phyloP scores from a whole-genome alignment of 2,797 vertebrate genomes.

The Hapalemur alaotrensis region DNA sequence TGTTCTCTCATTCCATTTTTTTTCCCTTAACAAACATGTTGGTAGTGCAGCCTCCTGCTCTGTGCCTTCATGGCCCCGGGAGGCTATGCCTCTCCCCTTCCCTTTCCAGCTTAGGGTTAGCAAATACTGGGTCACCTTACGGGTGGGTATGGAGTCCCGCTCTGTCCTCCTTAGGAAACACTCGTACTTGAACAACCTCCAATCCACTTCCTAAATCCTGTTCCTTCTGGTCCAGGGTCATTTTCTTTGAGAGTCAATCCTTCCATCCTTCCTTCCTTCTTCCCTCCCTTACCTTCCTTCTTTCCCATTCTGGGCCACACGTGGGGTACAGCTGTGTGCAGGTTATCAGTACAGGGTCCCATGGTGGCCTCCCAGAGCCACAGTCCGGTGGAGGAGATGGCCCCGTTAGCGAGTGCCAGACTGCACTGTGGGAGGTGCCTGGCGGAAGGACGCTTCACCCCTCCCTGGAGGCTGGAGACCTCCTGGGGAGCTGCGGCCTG shows the following conservation, averaged over 20 bases:
- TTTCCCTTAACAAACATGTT: not conserved
- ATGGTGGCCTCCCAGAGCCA: not conserved
- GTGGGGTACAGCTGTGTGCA: not conserved
- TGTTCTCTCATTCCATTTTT: not conserved
- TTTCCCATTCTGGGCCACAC: not conserved
- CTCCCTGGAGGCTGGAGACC: not conserved
- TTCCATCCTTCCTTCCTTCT: not conserved
- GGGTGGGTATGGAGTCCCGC: too few species aligned
- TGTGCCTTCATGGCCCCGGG: not conserved
- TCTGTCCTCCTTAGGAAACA: not conserved
- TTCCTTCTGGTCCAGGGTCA: not conserved
- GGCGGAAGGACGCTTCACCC: rapidly evolving
- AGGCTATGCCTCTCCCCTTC: too few species aligned
- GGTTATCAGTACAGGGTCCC: not conserved
- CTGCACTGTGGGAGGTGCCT: not conserved
- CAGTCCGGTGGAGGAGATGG: not conserved
- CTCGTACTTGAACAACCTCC: not conserved
- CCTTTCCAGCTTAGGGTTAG: not conserved
- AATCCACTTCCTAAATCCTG: not conserved
- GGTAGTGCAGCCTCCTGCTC: not conserved
- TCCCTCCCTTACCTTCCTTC: too few species aligned
- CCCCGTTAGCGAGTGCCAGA: not conserved
- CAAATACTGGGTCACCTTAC: not conserved
- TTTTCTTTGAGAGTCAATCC: not conserved
- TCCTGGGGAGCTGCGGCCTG: too few species aligned